Base-by-base conservation (phyloP, 2,113 vertebrate genomes). In the Strigops habroptila region DNA sequence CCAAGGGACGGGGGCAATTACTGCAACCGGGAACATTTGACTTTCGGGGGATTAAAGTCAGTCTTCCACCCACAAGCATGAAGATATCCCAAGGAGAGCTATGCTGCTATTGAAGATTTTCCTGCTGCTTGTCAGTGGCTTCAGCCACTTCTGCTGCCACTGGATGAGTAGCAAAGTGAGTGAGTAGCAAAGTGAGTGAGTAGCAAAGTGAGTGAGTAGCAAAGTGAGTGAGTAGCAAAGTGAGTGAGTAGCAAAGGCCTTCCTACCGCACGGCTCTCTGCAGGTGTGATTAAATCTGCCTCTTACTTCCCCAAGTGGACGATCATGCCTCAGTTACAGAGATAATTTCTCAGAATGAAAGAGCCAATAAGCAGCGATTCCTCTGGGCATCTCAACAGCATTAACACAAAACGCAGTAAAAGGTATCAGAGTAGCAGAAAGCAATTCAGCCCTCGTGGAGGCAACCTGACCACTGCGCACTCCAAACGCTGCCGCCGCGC, bases 361-460 rank as follows among this genome's bases (percentile, higher is more conserved):
- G 77, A 90, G 77, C 81, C 83, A 96, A 7, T 80, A 95, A 84
- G 81, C 73, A 94, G 73, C 0, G 19, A 68, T 79, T 96, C 91
- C 96, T 83, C 48, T 68, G 77, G 93, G 91, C 68, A 92, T 51
- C 78, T 53, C 90, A 80, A 92, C 73, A 95, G 86, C 62, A 91
- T 93, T 85, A 95, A 91, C 75, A 80, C 59, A 78, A 95, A 92
- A 85, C 4, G 18, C 81, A 79, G 75, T 57, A 60, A 86, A 82
- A 87, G 28, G 73, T 63, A 82, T 6, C 33, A 55, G 44, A 90
- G 74, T 6, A 68, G 73, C 80, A 83, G 35, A 77, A 82, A 91
- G 43, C 14, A 2, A 78, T 62, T 78, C 46, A 73, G 35, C 39
- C 62, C 86, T 79, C 9, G 1, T 6, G 7, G 35, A 82, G 28